A percentile compares a stretch with the other conserved stretches of the same genome.
Conservation (phyloP, 1,140 invertebrate genomes). For the Procambarus clarkii region DNA sequence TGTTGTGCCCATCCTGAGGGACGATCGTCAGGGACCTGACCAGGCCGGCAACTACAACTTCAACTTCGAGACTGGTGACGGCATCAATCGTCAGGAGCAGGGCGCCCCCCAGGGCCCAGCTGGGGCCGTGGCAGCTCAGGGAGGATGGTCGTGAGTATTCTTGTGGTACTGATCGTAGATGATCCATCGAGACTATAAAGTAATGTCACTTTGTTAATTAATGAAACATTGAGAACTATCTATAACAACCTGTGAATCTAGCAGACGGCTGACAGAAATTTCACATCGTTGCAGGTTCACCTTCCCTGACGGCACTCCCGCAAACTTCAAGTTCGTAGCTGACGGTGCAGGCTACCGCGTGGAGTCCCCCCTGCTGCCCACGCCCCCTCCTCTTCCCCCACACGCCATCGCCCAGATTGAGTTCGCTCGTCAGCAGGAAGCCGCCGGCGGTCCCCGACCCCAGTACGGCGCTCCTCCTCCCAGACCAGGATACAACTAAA, state of each 20-base stretch:
- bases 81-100: conserved; percentile 2
- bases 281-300: conserved; percentile 21
- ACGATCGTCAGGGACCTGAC: not conserved
- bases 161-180: not conserved
- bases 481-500: not conserved
- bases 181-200: not conserved
- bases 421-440: conserved; percentile 13
- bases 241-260: not conserved
- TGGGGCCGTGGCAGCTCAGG: not conserved
- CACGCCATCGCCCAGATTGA: conserved; percentile 38
- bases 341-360: conserved; percentile 38
- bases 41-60: conserved; percentile 4
- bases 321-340: conserved; percentile 43
- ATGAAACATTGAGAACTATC: not conserved
- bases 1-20: not conserved
- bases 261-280: not conserved
- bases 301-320: conserved; percentile 26
- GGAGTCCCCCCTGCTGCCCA: conserved; percentile 17
- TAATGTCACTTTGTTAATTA: not conserved
- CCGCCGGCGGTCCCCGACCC: not conserved
- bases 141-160: conserved; percentile 7
- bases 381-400: conserved; percentile 7
- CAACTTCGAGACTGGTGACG: conserved; percentile 1
- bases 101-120: not conserved
- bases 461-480: not conserved